A percentile compares a stretch with the other conserved stretches of the same genome.
These are phyloP conservation scores for Hydrolagus colliei DNA, from an alignment of 2,797 vertebrate genomes.

Conservation along the genomic window DNA sequence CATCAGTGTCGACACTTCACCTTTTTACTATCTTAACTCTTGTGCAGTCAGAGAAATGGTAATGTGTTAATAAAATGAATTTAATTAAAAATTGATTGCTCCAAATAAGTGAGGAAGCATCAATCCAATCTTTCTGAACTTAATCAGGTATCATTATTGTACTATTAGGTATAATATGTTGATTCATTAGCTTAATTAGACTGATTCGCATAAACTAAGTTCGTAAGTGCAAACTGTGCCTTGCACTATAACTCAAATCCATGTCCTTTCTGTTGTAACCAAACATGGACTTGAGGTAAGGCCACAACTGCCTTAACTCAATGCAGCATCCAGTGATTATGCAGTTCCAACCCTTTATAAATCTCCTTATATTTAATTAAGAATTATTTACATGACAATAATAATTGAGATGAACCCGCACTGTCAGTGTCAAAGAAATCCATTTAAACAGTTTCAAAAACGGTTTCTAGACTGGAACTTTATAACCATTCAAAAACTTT, in stretches of 20 bases:
- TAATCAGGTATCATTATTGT: slow-evolving; percentile 1
- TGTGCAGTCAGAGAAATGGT: background rate
- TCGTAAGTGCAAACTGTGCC: background rate
- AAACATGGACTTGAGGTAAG: background rate
- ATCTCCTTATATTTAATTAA: background rate
- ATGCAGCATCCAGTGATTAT: background rate
- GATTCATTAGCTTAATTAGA: slow-evolving; percentile 17
- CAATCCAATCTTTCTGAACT: slow-evolving; percentile 2
- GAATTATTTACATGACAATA: background rate
- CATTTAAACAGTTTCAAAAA: background rate
- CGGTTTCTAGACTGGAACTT: background rate
- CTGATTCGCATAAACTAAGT: background rate
- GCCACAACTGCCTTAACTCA: background rate
- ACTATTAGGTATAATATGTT: background rate
- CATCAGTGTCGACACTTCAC: too few relatives aligned
- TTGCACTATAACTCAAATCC: background rate
- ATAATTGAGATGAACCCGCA: too few relatives aligned
- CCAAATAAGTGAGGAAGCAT: background rate
- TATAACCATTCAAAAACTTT: background rate
- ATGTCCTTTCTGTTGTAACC: background rate
- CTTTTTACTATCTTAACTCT: background rate
- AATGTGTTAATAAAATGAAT: background rate
- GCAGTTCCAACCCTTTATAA: background rate
- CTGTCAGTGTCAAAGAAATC: background rate
- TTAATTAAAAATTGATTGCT: background rate